phyloP scores from a whole-genome alignment of 2,797 vertebrate species.

The Spatula clypeata region DNA sequence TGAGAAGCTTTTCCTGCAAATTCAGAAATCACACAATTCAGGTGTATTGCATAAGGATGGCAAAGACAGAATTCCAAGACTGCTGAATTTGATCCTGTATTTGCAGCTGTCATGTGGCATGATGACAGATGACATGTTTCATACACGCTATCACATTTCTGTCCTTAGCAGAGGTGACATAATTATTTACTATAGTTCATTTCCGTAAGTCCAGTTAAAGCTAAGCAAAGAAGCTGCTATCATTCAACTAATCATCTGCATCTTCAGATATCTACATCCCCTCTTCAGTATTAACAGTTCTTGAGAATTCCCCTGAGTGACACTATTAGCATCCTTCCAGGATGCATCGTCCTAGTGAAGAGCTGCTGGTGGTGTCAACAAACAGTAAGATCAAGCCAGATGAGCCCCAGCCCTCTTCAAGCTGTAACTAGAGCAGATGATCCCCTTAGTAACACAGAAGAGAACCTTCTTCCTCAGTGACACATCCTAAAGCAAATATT shows the following conservation, averaged over 20 bases:
- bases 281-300: background rate
- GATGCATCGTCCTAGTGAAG: background rate
- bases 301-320: background rate
- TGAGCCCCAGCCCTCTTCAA: background rate
- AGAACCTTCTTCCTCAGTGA: background rate
- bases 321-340: background rate
- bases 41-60: rapidly evolving
- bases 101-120: background rate
- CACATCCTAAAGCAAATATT: background rate
- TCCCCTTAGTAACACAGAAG: background rate
- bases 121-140: background rate
- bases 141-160: background rate
- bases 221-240: background rate
- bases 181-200: background rate
- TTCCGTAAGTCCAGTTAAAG: background rate
- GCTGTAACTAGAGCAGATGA: background rate
- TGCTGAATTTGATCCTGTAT: background rate
- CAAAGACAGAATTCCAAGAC: background rate
- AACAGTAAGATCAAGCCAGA: background rate
- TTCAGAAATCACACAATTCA: background rate
- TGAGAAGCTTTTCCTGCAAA: background rate
- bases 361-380: background rate
- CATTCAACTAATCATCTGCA: background rate
- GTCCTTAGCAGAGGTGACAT: background rate
- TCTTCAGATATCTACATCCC: background rate